These are phyloP conservation scores for Lates japonicus DNA, from an alignment of 2,797 vertebrate genomes.

Conservation along the genomic window DNA sequence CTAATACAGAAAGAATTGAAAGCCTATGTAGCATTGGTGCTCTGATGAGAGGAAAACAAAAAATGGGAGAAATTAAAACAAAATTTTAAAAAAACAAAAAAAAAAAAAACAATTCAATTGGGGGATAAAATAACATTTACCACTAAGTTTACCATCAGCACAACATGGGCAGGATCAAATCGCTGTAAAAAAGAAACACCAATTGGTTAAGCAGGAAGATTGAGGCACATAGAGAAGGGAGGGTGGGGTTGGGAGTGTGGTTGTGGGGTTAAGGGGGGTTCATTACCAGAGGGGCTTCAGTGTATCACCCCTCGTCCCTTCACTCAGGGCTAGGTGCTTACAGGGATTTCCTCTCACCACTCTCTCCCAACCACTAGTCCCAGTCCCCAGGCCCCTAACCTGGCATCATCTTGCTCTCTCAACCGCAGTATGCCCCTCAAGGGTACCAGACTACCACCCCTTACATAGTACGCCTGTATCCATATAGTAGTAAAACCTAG, in stretches of 20 bases:
- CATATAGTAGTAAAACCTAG: constrained; percentile 27
- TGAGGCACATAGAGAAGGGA: constrained; percentile 91
- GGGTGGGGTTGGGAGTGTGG: constrained; percentile 81
- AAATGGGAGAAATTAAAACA: constrained; percentile 89
- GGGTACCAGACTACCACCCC: constrained; percentile 33
- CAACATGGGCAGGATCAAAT: constrained; percentile 99
- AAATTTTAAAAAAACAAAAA: constrained; percentile 86
- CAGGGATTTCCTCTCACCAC: constrained; percentile 85
- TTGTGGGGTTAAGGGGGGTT: constrained; percentile 63
- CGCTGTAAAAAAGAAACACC: constrained; percentile 99
- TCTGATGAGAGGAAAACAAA: constrained; percentile 87
- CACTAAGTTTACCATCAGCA: constrained; percentile 99
- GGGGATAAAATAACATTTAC: constrained; percentile 99
- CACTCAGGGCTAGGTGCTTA: constrained; percentile 82
- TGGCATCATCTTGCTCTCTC: constrained; percentile 54
- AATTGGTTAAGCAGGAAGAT: constrained; percentile 99
- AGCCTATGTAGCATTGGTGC: constrained; percentile 89
- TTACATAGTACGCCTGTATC: constrained; percentile 11
- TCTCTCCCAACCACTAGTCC: constrained; percentile 69
- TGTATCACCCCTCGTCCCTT: constrained; percentile 75
- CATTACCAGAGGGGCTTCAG: constrained; percentile 78
- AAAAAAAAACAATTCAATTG: constrained; percentile 95
- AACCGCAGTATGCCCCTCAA: constrained; percentile 38
- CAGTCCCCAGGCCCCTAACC: constrained; percentile 70
- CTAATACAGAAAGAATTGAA: constrained; percentile 95